Evolutionary conservation across 1,140 invertebrate species (phyloP).

Genomic region (Latrodectus geometricus): DNA sequence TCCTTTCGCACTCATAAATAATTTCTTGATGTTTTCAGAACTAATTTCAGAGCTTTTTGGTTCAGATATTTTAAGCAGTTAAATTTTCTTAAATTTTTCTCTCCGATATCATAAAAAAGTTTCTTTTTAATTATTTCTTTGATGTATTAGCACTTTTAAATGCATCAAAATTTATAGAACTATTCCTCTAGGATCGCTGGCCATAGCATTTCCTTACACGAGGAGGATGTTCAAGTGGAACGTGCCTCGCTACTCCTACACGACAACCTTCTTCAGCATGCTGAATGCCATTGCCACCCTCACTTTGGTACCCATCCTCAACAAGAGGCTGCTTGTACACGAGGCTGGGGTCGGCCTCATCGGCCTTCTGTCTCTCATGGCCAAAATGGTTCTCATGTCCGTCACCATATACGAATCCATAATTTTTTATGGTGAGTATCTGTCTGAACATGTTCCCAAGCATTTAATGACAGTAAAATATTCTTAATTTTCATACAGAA

Average conservation of each 20-base stretch:
- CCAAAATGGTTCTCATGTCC: constrained; percentile 38
- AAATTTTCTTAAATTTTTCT: no score
- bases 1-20: no score
- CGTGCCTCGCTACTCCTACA: constrained; percentile 29
- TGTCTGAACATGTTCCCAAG: no score
- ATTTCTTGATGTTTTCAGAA: no score
- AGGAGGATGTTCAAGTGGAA: constrained; percentile 45
- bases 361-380: constrained; percentile 45
- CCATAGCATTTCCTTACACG: constrained; percentile 37
- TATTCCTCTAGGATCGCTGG: constrained; percentile 22
- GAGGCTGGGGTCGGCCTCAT: constrained; percentile 47
- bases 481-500: no score
- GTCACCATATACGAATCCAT: constrained; percentile 16
- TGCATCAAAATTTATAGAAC: no score
- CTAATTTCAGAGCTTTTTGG: no score
- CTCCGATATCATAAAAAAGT: no score
- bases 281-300: constrained; percentile 26
- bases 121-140: no score
- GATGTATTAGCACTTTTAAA: no score
- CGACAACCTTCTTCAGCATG: constrained; percentile 29
- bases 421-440: constrained; percentile 41
- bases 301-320: constrained; percentile 14
- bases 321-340: constrained; percentile 36
- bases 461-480: no score
- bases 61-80: no score